These are phyloP conservation scores for Dendrocopos noguchii DNA, from an alignment of 2,113 vertebrate species.

Conservation along the genomic window DNA sequence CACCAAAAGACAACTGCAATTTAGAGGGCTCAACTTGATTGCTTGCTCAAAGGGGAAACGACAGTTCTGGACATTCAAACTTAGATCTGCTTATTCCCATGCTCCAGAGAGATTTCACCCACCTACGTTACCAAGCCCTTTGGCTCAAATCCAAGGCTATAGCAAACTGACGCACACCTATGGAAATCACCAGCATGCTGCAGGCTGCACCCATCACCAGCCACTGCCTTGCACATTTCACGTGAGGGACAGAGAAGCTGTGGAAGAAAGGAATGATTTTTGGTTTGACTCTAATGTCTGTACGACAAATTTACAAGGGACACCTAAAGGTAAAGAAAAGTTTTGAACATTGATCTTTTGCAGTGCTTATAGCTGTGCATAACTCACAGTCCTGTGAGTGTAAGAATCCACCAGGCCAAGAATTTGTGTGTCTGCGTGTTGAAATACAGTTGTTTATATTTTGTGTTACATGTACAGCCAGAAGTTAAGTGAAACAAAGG, in stretches of 20 bases:
- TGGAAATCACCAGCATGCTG: background rate
- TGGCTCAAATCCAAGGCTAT: background rate
- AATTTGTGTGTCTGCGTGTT: background rate
- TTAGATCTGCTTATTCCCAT: background rate
- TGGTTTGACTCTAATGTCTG: background rate
- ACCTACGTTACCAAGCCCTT: background rate
- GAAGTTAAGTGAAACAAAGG: background rate
- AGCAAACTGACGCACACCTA: background rate
- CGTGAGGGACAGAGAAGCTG: background rate
- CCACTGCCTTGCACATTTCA: background rate
- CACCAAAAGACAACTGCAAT: background rate
- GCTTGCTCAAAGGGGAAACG: background rate
- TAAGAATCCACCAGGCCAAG: background rate
- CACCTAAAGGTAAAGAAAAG: background rate
- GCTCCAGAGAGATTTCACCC: background rate
- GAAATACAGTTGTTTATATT: background rate
- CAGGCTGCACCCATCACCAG: background rate
- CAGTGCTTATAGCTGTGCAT: background rate
- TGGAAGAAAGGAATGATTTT: background rate
- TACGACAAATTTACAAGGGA: background rate
- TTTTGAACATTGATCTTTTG: background rate
- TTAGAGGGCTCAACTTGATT: background rate
- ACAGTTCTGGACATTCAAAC: background rate
- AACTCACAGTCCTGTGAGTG: background rate
- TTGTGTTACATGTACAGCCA: background rate